A percentile compares a stretch with the other conserved stretches of the same genome.
These are phyloP conservation scores for Galeopterus variegatus DNA, from an alignment of 2,113 vertebrate species.

Conservation along the genomic window DNA sequence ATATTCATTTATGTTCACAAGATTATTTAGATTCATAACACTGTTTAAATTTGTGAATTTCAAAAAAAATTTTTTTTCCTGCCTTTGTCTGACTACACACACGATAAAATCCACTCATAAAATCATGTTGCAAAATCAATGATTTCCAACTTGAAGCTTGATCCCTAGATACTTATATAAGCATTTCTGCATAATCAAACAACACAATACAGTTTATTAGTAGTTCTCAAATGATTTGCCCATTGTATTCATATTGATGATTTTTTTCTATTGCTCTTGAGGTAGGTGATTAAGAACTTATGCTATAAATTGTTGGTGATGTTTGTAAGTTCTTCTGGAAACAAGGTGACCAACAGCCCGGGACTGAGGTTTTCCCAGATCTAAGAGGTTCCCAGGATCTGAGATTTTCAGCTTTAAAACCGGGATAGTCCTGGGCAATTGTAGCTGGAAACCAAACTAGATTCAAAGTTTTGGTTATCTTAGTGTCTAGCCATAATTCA, in stretches of 20 bases:
- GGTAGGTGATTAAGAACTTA: neutral
- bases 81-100: neutral
- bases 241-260: neutral
- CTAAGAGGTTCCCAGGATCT: neutral
- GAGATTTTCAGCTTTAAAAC: neutral
- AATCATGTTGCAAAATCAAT: neutral
- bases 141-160: neutral
- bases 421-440: neutral
- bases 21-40: neutral
- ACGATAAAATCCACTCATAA: neutral
- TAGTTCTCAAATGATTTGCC: neutral
- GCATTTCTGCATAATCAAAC: constrained; percentile 45
- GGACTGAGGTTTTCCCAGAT: neutral
- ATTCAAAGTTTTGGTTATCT: neutral
- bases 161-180: neutral
- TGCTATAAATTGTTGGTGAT: neutral
- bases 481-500: neutral
- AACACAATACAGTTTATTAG: neutral
- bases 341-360: neutral
- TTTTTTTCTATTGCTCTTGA: constrained; percentile 28
- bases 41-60: constrained; percentile 28
- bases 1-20: neutral
- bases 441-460: neutral
- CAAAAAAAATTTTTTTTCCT: neutral
- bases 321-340: neutral